These are phyloP conservation scores for Mylabris phalerata DNA, from an alignment of 1,140 invertebrate species.

Conservation along the genomic window DNA sequence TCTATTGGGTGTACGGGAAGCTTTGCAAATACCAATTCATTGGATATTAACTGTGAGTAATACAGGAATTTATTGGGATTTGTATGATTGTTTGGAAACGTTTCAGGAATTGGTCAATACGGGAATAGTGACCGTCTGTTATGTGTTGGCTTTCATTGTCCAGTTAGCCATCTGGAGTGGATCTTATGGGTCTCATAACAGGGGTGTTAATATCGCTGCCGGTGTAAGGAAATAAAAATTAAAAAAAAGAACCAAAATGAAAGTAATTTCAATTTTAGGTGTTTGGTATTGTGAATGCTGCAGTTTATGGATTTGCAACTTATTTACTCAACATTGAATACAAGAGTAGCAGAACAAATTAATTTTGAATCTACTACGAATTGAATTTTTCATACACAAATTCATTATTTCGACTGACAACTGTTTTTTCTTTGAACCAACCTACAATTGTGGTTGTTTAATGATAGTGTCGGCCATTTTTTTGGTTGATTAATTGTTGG, in stretches of 20 bases:
- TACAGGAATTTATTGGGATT: not conserved
- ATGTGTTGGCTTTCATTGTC: constrained; percentile 72
- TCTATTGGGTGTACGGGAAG: constrained; percentile 69
- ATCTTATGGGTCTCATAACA: constrained; percentile 36
- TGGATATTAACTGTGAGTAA: constrained; percentile 74
- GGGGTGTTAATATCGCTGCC: constrained; percentile 58
- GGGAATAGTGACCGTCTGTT: constrained; percentile 59
- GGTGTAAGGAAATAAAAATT: constrained; percentile 54
- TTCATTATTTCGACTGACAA: not conserved
- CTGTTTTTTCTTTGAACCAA: no score
- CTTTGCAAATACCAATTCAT: constrained; percentile 69
- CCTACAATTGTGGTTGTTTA: no score
- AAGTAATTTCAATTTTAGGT: constrained; percentile 48
- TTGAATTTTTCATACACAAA: not conserved
- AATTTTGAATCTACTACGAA: not conserved
- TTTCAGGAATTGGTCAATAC: constrained; percentile 73
- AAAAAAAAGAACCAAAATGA: not conserved
- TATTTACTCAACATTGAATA: constrained; percentile 72
- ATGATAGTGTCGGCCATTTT: no score
- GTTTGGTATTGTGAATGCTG: constrained; percentile 75
- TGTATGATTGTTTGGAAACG: not conserved
- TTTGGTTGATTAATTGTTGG: no score
- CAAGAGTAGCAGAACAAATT: constrained; percentile 46
- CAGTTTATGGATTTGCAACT: constrained; percentile 66
- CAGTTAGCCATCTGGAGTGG: constrained; percentile 59